These are phyloP conservation scores for Alces alces DNA, from an alignment of 2,113 vertebrate genomes.

Conservation along the genomic window DNA sequence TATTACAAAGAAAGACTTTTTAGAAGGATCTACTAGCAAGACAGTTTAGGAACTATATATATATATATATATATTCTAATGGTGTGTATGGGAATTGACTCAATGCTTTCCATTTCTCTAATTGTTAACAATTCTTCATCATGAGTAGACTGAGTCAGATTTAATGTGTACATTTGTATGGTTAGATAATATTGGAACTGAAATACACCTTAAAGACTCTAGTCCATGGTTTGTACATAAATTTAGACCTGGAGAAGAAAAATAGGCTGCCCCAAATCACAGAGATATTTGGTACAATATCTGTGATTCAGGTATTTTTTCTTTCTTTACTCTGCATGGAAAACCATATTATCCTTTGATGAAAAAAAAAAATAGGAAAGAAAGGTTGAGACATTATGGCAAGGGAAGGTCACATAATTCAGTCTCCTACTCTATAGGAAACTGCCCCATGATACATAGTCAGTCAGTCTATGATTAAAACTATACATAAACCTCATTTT, in stretches of 20 bases:
- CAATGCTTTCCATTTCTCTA: background rate
- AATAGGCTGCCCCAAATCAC: background rate
- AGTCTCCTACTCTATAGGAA: background rate
- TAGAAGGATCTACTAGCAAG: background rate
- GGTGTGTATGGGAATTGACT: background rate
- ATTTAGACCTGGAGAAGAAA: background rate
- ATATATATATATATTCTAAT: background rate
- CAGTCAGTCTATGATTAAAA: background rate
- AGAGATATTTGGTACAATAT: background rate
- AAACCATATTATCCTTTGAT: background rate
- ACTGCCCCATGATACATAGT: background rate
- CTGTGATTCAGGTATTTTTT: background rate
- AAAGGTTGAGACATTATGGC: background rate
- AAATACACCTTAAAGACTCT: background rate
- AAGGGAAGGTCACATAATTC: background rate
- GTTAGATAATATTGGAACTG: background rate
- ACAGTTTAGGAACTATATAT: background rate
- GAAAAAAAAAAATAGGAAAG: background rate
- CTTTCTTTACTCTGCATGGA: background rate
- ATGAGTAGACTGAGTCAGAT: background rate
- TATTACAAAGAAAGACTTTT: background rate
- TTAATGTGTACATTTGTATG: background rate
- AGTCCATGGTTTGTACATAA: background rate
- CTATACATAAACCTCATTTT: background rate
- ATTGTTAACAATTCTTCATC: background rate